These are phyloP conservation scores for Callocephalon fimbriatum DNA, from an alignment of 2,113 vertebrate genomes.

Conservation along the genomic window DNA sequence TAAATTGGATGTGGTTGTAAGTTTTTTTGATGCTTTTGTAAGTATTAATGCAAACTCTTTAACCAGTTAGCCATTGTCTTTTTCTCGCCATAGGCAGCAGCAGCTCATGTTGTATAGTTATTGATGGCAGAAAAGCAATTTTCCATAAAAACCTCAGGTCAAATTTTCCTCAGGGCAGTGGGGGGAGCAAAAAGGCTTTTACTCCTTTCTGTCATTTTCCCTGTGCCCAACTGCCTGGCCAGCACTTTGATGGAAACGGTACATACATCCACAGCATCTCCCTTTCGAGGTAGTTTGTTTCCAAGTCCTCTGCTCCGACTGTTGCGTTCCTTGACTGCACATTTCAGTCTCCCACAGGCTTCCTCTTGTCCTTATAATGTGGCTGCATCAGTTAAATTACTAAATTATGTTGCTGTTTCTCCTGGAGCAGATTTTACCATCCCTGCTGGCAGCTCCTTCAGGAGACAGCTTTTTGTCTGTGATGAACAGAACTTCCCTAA, in stretches of 20 bases:
- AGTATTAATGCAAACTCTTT: conserved; percentile 39
- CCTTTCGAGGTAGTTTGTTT: neutral
- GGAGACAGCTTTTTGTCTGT: neutral
- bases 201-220: neutral
- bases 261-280: neutral
- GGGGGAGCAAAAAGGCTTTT: neutral
- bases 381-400: neutral
- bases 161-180: neutral
- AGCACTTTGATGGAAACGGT: neutral
- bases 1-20: neutral
- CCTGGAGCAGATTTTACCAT: neutral
- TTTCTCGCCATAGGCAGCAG: neutral
- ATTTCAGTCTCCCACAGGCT: neutral
- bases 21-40: conserved; percentile 28
- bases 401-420: rapidly evolving
- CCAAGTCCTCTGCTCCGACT: neutral
- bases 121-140: neutral
- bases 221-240: rapidly evolving
- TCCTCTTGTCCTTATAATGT: neutral
- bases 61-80: conserved; percentile 16
- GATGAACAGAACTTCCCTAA: neutral
- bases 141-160: neutral
- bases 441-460: neutral
- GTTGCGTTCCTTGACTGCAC: neutral
- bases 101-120: neutral